Conservation (phyloP, 2,888 invertebrate genomes). For the Candidula unifasciata region DNA sequence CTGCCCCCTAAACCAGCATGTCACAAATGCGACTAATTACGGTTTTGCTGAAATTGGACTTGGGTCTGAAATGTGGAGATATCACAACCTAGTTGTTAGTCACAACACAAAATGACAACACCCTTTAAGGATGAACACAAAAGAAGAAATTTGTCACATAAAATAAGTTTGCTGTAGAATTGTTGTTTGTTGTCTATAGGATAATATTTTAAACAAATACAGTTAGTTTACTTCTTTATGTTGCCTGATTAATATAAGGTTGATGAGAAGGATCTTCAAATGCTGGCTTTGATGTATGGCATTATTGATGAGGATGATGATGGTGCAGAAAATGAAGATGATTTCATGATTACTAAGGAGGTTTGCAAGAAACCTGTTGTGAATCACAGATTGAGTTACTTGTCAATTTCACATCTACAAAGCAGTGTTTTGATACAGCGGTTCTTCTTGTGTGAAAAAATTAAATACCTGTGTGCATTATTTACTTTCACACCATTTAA, state of each 20-base stretch:
- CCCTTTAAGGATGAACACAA: too few species aligned
- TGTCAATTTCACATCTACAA: neutral
- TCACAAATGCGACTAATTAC: too few species aligned
- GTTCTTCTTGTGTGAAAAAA: too few species aligned
- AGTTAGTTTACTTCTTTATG: neutral
- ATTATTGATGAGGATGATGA: constrained; percentile 34
- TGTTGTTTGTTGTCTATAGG: neutral
- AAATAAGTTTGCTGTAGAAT: constrained; percentile 10
- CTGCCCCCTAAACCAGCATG: too few species aligned
- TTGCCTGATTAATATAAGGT: constrained; percentile 17
- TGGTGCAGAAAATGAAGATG: constrained; percentile 33
- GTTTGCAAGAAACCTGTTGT: constrained; percentile 21
- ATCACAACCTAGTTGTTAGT: too few species aligned
- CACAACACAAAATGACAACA: too few species aligned
- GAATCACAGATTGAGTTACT: neutral
- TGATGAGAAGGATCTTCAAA: neutral
- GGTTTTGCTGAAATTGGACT: too few species aligned
- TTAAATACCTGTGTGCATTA: too few species aligned
- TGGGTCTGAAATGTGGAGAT: too few species aligned
- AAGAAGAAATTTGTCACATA: too few species aligned
- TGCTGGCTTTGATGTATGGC: constrained; percentile 1
- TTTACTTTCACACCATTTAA: too few species aligned
- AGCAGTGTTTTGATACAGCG: too few species aligned
- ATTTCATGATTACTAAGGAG: constrained; percentile 22
- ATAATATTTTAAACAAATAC: neutral